Evolutionary conservation across 2,888 invertebrate genomes (phyloP), one percentile per base, ranked within the genome.

Genomic region (Laspeyria flexula): DNA sequence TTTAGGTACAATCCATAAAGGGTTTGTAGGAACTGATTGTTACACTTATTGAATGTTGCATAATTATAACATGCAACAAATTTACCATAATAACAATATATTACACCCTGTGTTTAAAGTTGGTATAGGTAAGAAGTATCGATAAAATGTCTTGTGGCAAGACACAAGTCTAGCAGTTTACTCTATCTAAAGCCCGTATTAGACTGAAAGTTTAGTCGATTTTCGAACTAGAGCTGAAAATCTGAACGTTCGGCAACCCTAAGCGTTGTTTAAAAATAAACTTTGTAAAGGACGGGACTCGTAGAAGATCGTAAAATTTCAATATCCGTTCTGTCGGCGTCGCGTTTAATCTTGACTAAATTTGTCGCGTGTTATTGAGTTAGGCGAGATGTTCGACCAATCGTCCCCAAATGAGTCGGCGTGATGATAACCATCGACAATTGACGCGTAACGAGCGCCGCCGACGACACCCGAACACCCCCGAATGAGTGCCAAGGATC

Each of bases 291-390:
- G 67, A 64, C 58, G 55, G 56, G 58, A 59, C 70, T 81, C 76
- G 79, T 81, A 76, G 82, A 79, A 81, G 61, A 71, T 82, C 81
- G 80, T 81, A 77, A 84, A 81, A 83, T 80, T 77, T 81, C 81
- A 81, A 83, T 85, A 82, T 81, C 81, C 81, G 79, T 76, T 74
- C 65, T 63, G 55, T 43, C 63, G 64, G 70, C 72, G 59, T 66
- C 70, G 73, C 71, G 73, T 85, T 79, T 81, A 77, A 83, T 85
- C 80, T 82, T 64, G 55, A 69, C 67, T 74, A 71, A 79, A 80
- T 79, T 79, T 77, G 83, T 82, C 79, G 70, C 73, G 68, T 47
- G 54, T 47, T 71, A 71, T 67, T 70, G 71, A 73, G 74, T 75
- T 70, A 71, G 52, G 48, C 58, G 64, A 47, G 56, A 57, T 64